These are phyloP conservation scores for Peucedramus taeniatus DNA, from an alignment of 2,113 vertebrate species.

Conservation along the genomic window DNA sequence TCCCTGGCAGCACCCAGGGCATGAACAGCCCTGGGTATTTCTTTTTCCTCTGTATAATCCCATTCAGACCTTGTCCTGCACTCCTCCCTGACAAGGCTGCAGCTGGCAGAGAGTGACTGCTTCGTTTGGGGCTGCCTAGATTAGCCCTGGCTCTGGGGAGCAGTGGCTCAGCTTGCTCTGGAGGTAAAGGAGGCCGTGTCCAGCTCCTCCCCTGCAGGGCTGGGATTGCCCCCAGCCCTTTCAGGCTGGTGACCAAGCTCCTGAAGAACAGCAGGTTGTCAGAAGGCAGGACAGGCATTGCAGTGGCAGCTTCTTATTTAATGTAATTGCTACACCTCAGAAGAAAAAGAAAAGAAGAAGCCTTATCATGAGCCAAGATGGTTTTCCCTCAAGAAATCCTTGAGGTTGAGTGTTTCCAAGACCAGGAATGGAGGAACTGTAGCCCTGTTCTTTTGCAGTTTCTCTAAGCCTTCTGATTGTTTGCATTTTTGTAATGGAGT, in stretches of 20 bases:
- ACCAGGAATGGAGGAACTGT: background rate
- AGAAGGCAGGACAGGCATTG: background rate
- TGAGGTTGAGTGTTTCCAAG: background rate
- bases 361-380: background rate
- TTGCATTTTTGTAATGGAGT: no score
- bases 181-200: background rate
- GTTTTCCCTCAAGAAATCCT: background rate
- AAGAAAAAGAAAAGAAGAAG: no score
- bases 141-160: background rate
- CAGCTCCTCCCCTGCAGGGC: background rate
- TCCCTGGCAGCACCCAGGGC: background rate
- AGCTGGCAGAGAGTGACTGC: background rate
- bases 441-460: no score
- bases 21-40: fast-evolving
- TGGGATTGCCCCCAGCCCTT: background rate
- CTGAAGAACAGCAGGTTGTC: background rate
- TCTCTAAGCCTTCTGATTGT: no score
- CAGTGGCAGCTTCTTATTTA: background rate
- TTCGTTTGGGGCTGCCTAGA: background rate
- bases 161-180: background rate
- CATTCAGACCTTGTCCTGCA: background rate
- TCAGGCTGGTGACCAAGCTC: background rate
- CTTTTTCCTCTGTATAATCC: background rate
- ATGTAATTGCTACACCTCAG: background rate
- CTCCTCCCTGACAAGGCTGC: background rate